These are phyloP conservation scores for Conger conger DNA, from an alignment of 2,113 vertebrate genomes.

Conservation along the genomic window DNA sequence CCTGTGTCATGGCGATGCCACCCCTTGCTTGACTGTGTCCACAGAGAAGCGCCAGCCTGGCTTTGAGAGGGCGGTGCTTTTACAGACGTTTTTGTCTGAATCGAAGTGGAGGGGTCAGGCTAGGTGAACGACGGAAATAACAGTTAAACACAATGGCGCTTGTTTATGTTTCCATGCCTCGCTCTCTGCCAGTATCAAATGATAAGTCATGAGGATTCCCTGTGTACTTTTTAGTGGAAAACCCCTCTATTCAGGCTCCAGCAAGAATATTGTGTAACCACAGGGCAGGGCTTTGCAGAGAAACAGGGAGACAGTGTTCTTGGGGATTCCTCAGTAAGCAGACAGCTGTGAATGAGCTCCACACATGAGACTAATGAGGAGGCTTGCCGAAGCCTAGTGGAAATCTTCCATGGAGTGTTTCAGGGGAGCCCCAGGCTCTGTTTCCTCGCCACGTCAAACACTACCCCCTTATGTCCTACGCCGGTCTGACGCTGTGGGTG, in stretches of 20 bases:
- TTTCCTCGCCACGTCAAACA: not conserved
- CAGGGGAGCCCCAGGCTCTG: not conserved
- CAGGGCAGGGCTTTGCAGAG: conserved; percentile 12
- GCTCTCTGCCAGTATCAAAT: conserved; percentile 20
- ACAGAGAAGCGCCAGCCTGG: not conserved
- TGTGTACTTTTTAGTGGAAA: conserved; percentile 12
- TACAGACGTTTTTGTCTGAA: not conserved
- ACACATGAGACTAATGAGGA: conserved; percentile 21
- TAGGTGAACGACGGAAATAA: not conserved
- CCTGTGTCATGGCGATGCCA: not conserved
- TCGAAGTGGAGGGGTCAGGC: not conserved
- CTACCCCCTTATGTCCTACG: not conserved
- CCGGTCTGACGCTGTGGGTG: conserved; percentile 1
- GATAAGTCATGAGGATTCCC: conserved; percentile 29
- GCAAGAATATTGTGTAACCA: not conserved
- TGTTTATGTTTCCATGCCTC: not conserved
- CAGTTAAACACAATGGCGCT: not conserved
- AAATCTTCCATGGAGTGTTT: conserved; percentile 15
- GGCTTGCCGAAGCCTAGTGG: conserved; percentile 15
- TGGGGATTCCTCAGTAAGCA: conserved; percentile 22
- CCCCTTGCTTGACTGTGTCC: not conserved
- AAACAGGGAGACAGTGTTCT: conserved; percentile 18
- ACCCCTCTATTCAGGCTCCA: not conserved
- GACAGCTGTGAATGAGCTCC: conserved; percentile 22
- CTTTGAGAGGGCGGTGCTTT: not conserved